phyloP scores from a whole-genome alignment of 2,797 vertebrate genomes.

The Thripadectes ignobilis region DNA sequence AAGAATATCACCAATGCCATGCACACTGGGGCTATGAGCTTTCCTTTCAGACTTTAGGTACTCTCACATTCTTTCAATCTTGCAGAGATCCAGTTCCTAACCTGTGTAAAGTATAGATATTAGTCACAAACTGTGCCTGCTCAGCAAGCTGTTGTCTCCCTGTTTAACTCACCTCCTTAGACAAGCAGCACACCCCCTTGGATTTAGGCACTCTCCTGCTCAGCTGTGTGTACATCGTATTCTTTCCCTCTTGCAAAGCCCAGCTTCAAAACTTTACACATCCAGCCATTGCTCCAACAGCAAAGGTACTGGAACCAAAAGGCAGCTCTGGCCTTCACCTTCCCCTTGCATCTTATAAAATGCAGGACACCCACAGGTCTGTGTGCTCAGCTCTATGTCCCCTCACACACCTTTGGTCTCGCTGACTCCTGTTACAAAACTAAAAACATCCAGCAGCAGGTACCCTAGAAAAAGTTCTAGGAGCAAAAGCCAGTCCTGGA shows the following conservation, averaged over 20 bases:
- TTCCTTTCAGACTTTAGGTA: neutral
- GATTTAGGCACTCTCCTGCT: neutral
- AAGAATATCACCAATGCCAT: neutral
- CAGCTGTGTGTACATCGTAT: neutral
- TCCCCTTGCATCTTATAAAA: neutral
- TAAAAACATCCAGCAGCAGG: neutral
- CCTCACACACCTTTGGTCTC: neutral
- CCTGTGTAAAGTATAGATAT: neutral
- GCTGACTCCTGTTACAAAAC: neutral
- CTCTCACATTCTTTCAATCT: neutral
- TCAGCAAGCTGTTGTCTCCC: neutral
- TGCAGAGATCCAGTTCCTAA: neutral
- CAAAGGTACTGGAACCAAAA: neutral
- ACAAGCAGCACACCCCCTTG: neutral
- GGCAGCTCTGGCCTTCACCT: neutral
- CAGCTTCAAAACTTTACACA: neutral
- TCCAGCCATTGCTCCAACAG: neutral
- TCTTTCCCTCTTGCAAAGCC: neutral
- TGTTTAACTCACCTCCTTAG: neutral
- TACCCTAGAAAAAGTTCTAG: neutral
- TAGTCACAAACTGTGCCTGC: neutral
- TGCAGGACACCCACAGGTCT: too few species aligned
- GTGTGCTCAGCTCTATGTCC: too few species aligned
- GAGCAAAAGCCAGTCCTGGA: neutral
- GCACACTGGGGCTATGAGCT: too few species aligned